Evolutionary conservation across 2,888 invertebrate genomes (phyloP).

Genomic region (Sesia apiformis): DNA sequence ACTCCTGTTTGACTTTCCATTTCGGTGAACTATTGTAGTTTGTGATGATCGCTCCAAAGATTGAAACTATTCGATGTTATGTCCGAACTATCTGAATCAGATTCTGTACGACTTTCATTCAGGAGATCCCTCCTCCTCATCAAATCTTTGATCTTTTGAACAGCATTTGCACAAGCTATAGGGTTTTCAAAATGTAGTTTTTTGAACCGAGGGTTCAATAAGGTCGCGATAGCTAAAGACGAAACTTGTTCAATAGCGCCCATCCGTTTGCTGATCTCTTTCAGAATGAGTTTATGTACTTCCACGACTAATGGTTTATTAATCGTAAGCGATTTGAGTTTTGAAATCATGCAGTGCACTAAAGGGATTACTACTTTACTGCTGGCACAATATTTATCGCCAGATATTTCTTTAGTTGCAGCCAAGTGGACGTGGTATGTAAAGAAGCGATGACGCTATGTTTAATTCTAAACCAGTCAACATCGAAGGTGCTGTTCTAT

Average conservation of each 20-base stretch:
- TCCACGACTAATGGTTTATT: conserved; percentile 9
- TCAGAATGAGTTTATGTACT: background rate
- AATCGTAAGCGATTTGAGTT: conserved; percentile 8
- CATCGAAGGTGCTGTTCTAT: conserved; percentile 8
- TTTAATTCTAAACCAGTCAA: conserved; percentile 11
- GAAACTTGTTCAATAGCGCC: too few relatives aligned
- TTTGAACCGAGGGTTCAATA: conserved; percentile 22
- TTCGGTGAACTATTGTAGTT: conserved; percentile 19
- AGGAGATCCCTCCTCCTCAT: conserved; percentile 11
- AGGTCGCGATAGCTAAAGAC: too few relatives aligned
- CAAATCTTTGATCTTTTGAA: conserved; percentile 10
- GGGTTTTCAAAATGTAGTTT: conserved; percentile 21
- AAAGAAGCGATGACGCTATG: conserved; percentile 8
- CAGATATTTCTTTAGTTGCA: conserved; percentile 13
- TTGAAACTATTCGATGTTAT: conserved; percentile 12
- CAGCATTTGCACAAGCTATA: conserved; percentile 6
- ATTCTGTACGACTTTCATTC: conserved; percentile 10
- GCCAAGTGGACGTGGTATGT: conserved; percentile 10
- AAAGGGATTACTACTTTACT: conserved; percentile 13
- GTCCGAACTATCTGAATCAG: conserved; percentile 19
- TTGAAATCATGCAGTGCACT: conserved; percentile 4
- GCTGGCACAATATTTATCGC: conserved; percentile 11
- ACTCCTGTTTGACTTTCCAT: conserved; percentile 16
- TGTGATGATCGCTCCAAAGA: conserved; percentile 20
- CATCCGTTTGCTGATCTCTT: too few relatives aligned